phyloP scores from a whole-genome alignment of 30 jellyfish, hydroid and myxozoan species.

The Cassiopea xamachana region DNA sequence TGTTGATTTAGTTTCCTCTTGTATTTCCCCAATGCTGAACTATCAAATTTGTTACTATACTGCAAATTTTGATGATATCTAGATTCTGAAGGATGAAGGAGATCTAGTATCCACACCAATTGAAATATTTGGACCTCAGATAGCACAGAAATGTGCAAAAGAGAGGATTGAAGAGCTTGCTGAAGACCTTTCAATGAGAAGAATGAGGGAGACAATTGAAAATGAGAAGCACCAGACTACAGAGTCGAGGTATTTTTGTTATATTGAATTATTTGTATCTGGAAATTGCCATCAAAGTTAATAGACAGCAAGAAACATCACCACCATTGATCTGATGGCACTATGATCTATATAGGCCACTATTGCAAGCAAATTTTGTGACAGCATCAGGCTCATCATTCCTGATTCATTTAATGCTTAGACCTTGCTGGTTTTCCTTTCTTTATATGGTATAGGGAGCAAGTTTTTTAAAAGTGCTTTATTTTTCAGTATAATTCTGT shows the following conservation, averaged over 20 bases:
- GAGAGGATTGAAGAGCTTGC: constrained; percentile 72
- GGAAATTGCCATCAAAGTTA: background rate
- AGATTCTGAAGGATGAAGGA: constrained; percentile 68
- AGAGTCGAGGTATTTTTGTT: background rate
- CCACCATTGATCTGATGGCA: background rate
- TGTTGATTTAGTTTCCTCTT: background rate
- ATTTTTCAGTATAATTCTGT: background rate
- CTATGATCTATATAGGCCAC: background rate
- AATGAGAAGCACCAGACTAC: background rate
- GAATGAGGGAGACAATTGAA: constrained; percentile 18
- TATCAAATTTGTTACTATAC: background rate
- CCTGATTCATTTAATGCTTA: too few species aligned
- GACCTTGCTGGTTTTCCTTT: too few species aligned
- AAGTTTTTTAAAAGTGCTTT: background rate
- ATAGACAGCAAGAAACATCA: background rate
- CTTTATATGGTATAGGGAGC: too few species aligned
- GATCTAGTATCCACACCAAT: constrained; percentile 63
- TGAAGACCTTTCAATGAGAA: constrained; percentile 67
- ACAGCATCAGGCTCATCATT: background rate
- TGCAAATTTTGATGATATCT: background rate
- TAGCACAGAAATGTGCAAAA: constrained; percentile 64
- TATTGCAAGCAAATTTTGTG: background rate
- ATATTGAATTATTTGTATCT: background rate
- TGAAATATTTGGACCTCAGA: constrained; percentile 75
- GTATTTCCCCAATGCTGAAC: background rate